A percentile compares a stretch with the other conserved stretches of the same genome.
These are phyloP conservation scores for Chloroclystis v-ata DNA, from an alignment of 2,888 invertebrate genomes.

Conservation along the genomic window DNA sequence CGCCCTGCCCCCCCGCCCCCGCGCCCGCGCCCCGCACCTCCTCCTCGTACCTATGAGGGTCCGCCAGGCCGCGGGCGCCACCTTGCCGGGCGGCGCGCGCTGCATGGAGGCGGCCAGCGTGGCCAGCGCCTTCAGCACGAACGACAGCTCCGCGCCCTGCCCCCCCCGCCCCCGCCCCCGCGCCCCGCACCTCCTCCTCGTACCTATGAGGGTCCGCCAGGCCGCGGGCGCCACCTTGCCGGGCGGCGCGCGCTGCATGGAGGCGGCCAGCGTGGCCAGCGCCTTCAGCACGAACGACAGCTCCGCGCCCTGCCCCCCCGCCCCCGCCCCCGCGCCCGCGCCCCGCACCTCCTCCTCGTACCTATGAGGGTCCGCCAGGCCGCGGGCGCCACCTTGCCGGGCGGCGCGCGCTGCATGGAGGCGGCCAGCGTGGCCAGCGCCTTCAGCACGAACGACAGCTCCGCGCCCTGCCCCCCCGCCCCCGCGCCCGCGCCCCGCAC, in stretches of 20 bases:
- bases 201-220: too few relatives aligned
- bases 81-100: too few relatives aligned
- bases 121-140: not conserved
- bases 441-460: constrained; percentile 90
- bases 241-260: constrained; percentile 91
- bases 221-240: too few relatives aligned
- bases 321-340: constrained; percentile 87
- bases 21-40: constrained; percentile 82
- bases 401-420: constrained; percentile 94
- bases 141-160: too few relatives aligned
- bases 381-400: constrained; percentile 90
- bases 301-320: too few relatives aligned
- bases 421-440: constrained; percentile 94
- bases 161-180: too few relatives aligned
- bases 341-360: constrained; percentile 83
- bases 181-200: too few relatives aligned
- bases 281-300: too few relatives aligned
- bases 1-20: not conserved
- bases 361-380: constrained; percentile 97
- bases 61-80: constrained; percentile 95
- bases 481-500: not conserved
- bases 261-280: constrained; percentile 81
- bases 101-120: too few relatives aligned
- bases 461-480: not conserved
- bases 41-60: constrained; percentile 95